Percentiles rank a stretch among this genome's conserved stretches.
phyloP scores from a whole-genome alignment of 2,113 vertebrate genomes.

The Podocnemis expansa region DNA sequence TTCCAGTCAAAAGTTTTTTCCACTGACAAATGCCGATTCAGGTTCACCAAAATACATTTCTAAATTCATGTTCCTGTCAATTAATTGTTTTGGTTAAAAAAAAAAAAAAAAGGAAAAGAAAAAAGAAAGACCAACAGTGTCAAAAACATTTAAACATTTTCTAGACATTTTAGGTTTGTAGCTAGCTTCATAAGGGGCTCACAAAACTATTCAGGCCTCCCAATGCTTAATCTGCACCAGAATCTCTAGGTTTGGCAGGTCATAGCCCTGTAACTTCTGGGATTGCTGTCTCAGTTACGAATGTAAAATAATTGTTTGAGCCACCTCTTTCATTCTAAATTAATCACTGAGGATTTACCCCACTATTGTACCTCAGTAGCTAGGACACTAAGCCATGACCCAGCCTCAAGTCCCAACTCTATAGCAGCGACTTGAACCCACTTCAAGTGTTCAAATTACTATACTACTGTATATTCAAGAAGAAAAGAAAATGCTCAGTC shows the following conservation, averaged over 20 bases:
- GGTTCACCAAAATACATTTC: not conserved
- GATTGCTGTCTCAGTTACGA: no score
- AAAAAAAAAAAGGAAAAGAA: no score
- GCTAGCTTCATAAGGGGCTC: not conserved
- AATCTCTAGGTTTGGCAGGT: no score
- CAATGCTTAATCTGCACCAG: no score
- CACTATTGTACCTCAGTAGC: not conserved
- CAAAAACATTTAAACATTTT: not conserved
- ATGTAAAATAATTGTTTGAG: no score
- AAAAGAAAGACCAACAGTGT: not conserved
- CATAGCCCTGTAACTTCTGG: no score
- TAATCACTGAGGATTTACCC: not conserved
- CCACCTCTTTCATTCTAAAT: no score
- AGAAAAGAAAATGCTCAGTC: not conserved
- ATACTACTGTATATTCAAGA: not conserved
- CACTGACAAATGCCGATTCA: not conserved
- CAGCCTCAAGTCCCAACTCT: not conserved
- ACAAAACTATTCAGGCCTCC: not conserved
- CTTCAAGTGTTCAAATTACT: not conserved
- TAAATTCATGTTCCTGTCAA: not conserved
- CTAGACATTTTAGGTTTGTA: not conserved
- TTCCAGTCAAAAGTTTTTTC: not conserved
- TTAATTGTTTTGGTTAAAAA: not conserved
- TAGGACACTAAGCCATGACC: not conserved
- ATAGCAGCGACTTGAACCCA: not conserved